Conservation (phyloP, 1,140 invertebrate genomes). For the Aphaenogaster rudis region DNA sequence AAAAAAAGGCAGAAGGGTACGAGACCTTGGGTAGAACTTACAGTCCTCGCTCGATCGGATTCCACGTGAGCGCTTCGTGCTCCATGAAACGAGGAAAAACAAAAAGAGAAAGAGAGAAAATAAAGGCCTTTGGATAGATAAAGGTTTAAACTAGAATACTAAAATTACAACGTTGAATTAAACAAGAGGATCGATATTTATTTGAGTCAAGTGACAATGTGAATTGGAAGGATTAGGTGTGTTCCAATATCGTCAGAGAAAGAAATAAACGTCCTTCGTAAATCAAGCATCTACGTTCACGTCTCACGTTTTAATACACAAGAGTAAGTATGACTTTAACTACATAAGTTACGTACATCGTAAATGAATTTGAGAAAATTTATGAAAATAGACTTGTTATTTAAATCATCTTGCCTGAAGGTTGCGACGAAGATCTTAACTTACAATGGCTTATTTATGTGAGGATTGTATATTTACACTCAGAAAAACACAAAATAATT, state of each 20-base stretch:
- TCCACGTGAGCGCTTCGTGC: not conserved
- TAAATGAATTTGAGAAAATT: not conserved
- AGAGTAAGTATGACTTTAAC: conserved; percentile 32
- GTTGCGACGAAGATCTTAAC: not conserved
- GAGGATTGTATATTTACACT: not conserved
- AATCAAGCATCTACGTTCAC: not conserved
- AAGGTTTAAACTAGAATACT: not conserved
- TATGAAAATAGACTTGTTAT: conserved; percentile 22
- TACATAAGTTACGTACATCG: not conserved
- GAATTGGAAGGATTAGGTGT: not conserved
- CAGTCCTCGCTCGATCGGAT: not conserved
- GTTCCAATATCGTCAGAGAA: not conserved
- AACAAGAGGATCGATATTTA: conserved; percentile 12
- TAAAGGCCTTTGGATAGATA: not conserved
- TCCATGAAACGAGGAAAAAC: not conserved
- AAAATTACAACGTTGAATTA: not conserved
- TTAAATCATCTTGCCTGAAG: not conserved
- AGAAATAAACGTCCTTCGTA: not conserved
- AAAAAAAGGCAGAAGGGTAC: conserved; percentile 3
- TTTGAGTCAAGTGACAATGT: conserved; percentile 5
- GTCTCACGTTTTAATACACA: not conserved
- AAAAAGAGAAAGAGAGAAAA: conserved; percentile 23
- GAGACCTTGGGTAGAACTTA: conserved; percentile 1
- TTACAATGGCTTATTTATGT: not conserved
- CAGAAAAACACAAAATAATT: not conserved